phyloP scores from a whole-genome alignment of 2,797 vertebrate genomes.

The Lacerta agilis region DNA sequence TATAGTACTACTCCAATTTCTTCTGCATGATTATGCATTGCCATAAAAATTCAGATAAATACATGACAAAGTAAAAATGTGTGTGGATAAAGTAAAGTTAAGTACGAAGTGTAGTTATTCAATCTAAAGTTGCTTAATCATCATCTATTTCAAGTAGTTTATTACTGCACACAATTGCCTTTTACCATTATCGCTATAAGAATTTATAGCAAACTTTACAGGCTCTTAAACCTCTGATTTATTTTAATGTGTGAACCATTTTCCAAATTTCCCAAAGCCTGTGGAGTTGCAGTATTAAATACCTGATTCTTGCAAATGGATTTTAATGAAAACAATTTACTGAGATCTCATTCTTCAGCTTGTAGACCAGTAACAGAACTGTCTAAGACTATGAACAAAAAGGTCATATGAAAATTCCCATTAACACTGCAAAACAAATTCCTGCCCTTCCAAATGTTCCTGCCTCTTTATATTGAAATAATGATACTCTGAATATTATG shows the following conservation, averaged over 20 bases:
- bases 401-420: conserved; percentile 10
- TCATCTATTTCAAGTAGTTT: conserved; percentile 46
- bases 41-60: conserved; percentile 64
- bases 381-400: conserved; percentile 3
- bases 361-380: not conserved
- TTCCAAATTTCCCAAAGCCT: conserved; percentile 28
- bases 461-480: conserved; percentile 6
- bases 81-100: conserved; percentile 48
- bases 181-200: conserved; percentile 35
- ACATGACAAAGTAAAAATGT: conserved; percentile 47
- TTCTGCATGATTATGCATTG: conserved; percentile 39
- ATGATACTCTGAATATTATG: not conserved
- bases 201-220: conserved; percentile 47
- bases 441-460: not conserved
- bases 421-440: not conserved
- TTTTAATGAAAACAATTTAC: conserved; percentile 35
- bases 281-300: conserved; percentile 29
- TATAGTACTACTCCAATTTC: conserved; percentile 50
- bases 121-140: conserved; percentile 41
- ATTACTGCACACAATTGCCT: conserved; percentile 35
- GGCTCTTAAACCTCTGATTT: conserved; percentile 43
- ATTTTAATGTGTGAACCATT: conserved; percentile 26
- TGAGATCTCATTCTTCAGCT: conserved; percentile 14
- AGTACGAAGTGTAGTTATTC: conserved; percentile 51
- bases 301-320: conserved; percentile 15